Conservation (phyloP, 2,113 vertebrate species). For the Cichladusa arquata region DNA sequence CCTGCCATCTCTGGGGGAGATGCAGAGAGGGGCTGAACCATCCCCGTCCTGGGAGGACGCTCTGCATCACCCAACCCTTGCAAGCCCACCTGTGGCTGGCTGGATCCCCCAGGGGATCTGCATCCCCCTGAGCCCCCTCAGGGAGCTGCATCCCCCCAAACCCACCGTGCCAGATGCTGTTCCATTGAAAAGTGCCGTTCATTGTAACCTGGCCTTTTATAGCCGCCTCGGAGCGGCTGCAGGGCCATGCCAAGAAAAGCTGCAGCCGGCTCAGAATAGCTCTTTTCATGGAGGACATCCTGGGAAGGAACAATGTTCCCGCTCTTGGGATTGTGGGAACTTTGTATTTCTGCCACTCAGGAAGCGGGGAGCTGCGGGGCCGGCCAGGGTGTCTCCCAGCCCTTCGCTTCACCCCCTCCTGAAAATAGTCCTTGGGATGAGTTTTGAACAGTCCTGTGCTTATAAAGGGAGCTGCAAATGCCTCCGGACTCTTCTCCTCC, state of each 20-base stretch:
- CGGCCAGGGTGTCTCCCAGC: background rate
- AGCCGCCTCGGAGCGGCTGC: background rate
- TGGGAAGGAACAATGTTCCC: constrained; percentile 65
- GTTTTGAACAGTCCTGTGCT: background rate
- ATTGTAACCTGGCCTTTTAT: constrained; percentile 47
- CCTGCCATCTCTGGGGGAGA: rapidly evolving
- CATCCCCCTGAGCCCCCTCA: background rate
- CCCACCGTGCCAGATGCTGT: background rate
- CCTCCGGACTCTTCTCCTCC: background rate
- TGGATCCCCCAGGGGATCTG: background rate
- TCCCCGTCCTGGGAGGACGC: background rate
- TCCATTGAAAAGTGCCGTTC: constrained; percentile 39
- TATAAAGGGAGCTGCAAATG: background rate
- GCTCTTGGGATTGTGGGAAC: constrained; percentile 64
- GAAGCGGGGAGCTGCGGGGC: background rate
- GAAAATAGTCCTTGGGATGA: background rate
- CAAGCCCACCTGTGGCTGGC: background rate
- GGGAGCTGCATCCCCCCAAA: background rate
- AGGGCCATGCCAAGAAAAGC: constrained; percentile 55
- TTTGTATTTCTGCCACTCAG: background rate
- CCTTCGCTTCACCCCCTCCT: background rate
- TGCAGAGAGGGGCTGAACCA: background rate
- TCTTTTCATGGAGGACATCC: constrained; percentile 69
- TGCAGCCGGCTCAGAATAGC: constrained; percentile 65
- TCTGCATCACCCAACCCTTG: background rate